A percentile compares a stretch with the other conserved stretches of the same genome.
These are phyloP conservation scores for Siniperca obscura DNA, from an alignment of 2,797 vertebrate genomes.

Conservation along the genomic window DNA sequence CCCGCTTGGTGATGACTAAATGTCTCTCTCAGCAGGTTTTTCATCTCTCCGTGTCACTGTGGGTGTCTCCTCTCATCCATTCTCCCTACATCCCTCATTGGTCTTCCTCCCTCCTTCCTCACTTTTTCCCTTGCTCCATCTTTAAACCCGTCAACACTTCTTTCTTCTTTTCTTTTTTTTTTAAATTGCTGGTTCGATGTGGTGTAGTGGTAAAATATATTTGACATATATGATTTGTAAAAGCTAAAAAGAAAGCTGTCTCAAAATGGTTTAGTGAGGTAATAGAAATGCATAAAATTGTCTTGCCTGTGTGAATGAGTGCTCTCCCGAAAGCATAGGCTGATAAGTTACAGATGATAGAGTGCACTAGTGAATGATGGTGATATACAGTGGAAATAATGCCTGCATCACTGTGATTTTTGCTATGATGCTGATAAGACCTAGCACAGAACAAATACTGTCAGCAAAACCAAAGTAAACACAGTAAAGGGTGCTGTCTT, in stretches of 20 bases:
- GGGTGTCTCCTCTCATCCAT: conserved; percentile 56
- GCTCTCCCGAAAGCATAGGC: conserved; percentile 13
- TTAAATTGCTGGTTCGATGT: conserved; percentile 1
- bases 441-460: conserved; percentile 22
- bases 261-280: conserved; percentile 37
- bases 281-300: conserved; percentile 30
- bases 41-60: conserved; percentile 57
- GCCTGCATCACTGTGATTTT: conserved; percentile 22
- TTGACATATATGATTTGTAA: conserved; percentile 31
- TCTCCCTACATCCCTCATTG: conserved; percentile 48
- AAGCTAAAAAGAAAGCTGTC: conserved; percentile 29
- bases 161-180: neutral
- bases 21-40: conserved; percentile 65
- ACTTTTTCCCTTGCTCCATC: conserved; percentile 18
- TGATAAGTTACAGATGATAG: conserved; percentile 39
- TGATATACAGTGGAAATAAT: conserved; percentile 29
- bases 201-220: conserved; percentile 32
- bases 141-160: conserved; percentile 16
- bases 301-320: conserved; percentile 28
- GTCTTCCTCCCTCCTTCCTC: conserved; percentile 33
- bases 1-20: conserved; percentile 65
- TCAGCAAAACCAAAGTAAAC: conserved; percentile 44
- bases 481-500: conserved; percentile 14
- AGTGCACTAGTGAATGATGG: conserved; percentile 25
- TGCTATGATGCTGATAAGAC: conserved; percentile 28